phyloP scores from a whole-genome alignment of 2,888 invertebrate genomes.

The Mesochorus sp. region DNA sequence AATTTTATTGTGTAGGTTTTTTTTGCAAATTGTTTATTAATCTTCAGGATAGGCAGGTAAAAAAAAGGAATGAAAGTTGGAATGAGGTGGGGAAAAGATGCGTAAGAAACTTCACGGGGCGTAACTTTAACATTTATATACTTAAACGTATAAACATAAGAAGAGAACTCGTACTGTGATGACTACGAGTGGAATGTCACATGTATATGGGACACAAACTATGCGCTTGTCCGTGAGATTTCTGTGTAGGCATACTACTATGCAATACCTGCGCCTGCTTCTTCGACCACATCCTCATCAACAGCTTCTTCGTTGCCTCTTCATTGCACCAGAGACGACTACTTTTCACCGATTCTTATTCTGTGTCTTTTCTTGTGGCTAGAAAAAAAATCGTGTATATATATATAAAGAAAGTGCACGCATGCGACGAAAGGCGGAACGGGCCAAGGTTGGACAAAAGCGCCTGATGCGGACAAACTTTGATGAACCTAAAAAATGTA shows the following conservation, averaged over 20 bases:
- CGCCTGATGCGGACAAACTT: too few relatives aligned
- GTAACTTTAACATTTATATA: too few relatives aligned
- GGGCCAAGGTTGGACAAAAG: too few relatives aligned
- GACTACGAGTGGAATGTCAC: conserved; percentile 56
- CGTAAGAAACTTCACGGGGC: conserved; percentile 37
- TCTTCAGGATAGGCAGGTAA: conserved; percentile 10
- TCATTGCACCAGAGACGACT: conserved; percentile 32
- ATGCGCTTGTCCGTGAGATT: background rate
- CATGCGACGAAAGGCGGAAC: background rate
- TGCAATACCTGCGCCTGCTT: conserved; percentile 32
- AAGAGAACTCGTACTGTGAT: conserved; percentile 37
- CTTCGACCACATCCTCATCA: conserved; percentile 30
- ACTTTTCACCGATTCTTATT: conserved; percentile 11
- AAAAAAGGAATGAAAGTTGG: conserved; percentile 36
- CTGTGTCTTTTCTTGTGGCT: background rate
- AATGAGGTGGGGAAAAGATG: conserved; percentile 32
- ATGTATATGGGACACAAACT: conserved; percentile 49
- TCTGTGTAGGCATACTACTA: conserved; percentile 18
- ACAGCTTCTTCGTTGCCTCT: conserved; percentile 27
- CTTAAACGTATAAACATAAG: background rate
- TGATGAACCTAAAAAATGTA: too few relatives aligned
- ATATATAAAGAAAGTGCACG: too few relatives aligned
- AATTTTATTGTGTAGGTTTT: too few relatives aligned
- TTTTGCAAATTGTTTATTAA: too few relatives aligned
- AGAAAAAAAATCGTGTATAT: background rate